phyloP scores from a whole-genome alignment of 2,888 invertebrate genomes.

The Drosophila heteroneura region DNA sequence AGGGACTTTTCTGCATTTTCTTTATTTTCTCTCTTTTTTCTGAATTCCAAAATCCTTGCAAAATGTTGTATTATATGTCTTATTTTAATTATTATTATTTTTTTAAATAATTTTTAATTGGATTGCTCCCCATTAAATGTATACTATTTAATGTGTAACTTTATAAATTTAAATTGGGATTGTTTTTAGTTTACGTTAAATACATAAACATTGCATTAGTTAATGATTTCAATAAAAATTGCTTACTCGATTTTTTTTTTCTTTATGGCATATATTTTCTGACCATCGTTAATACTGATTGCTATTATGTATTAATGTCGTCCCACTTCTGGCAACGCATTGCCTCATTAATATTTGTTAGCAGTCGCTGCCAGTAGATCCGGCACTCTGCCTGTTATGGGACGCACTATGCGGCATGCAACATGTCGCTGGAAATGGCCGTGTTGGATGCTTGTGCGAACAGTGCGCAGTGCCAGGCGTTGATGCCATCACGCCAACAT shows the following conservation, averaged over 20 bases:
- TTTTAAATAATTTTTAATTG: background rate
- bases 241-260: background rate
- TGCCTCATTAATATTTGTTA: conserved; percentile 82
- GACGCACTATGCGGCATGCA: conserved; percentile 57
- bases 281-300: background rate
- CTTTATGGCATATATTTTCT: background rate
- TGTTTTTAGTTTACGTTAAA: background rate
- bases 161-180: background rate
- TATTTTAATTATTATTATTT: background rate
- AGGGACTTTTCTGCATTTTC: background rate
- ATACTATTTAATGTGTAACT: background rate
- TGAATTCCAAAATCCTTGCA: background rate
- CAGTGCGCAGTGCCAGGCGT: conserved; percentile 61
- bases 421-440: conserved; percentile 32
- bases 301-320: background rate
- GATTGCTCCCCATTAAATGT: background rate
- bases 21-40: background rate
- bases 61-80: background rate
- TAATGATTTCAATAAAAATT: background rate
- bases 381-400: conserved; percentile 36
- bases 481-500: conserved; percentile 70
- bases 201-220: no score
- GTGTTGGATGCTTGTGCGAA: conserved; percentile 51
- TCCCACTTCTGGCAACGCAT: conserved; percentile 29
- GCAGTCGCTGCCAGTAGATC: conserved; percentile 41